These are phyloP conservation scores for Corapipo altera DNA, from an alignment of 2,113 vertebrate genomes.

Conservation along the genomic window DNA sequence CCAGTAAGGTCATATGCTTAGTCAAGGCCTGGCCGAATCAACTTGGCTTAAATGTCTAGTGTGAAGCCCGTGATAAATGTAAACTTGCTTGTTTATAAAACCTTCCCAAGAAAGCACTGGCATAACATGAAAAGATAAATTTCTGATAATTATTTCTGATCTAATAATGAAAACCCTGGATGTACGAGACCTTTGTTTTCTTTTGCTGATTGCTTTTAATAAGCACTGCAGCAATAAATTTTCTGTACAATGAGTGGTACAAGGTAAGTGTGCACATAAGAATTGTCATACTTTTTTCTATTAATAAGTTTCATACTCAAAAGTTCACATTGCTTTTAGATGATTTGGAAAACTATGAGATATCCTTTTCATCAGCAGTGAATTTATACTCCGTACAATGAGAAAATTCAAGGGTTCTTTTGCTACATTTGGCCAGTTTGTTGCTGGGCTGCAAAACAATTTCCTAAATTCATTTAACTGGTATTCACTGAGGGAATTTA, in stretches of 20 bases:
- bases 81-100: background rate
- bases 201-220: background rate
- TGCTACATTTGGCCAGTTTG: background rate
- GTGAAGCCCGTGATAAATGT: background rate
- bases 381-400: background rate
- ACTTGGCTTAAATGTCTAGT: background rate
- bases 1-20: background rate
- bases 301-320: background rate
- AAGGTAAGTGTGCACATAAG: background rate
- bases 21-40: background rate
- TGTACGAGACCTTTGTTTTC: background rate
- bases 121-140: background rate
- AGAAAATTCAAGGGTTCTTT: background rate
- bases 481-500: background rate
- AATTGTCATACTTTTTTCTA: background rate
- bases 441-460: background rate
- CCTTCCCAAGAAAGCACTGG: background rate
- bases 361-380: background rate
- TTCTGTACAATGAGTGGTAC: background rate
- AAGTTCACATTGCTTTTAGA: background rate
- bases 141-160: background rate
- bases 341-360: background rate
- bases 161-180: background rate
- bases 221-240: background rate
- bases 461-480: constrained; percentile 13